Evolutionary conservation across 2,113 vertebrate genomes (phyloP).

Genomic region (Cepphus grylle): DNA sequence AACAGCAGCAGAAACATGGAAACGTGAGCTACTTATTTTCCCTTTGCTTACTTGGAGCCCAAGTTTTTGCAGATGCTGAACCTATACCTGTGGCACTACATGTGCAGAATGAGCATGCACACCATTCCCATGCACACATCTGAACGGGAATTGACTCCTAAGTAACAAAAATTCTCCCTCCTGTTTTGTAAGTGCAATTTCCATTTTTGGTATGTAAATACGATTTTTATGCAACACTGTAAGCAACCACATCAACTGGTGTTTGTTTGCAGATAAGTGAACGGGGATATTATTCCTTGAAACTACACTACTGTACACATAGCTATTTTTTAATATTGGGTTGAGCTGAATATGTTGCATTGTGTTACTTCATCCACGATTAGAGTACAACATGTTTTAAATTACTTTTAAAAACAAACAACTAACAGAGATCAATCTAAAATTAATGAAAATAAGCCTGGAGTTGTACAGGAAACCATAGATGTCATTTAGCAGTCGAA

Average conservation of each 20-base stretch:
- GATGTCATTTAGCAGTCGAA: not conserved
- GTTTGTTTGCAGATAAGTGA: not conserved
- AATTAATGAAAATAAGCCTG: not conserved
- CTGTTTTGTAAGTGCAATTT: not conserved
- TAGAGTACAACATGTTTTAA: not conserved
- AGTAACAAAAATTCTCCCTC: not conserved
- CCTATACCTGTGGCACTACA: not conserved
- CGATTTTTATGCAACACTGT: not conserved
- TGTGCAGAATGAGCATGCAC: not conserved
- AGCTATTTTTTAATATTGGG: not conserved
- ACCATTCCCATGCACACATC: not conserved
- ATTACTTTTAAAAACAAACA: not conserved
- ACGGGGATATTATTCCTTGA: not conserved
- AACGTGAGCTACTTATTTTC: slow-evolving; percentile 47
- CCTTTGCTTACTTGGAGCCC: slow-evolving; percentile 11
- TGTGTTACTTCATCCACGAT: not conserved
- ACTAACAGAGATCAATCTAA: not conserved
- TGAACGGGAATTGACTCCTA: not conserved
- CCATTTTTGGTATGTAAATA: not conserved
- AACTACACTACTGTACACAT: not conserved
- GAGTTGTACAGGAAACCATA: not conserved
- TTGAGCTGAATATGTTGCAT: not conserved
- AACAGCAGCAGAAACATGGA: slow-evolving; percentile 7
- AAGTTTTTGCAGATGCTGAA: slow-evolving; percentile 28
- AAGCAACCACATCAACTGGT: not conserved